phyloP scores from a whole-genome alignment of 1,140 invertebrate species.

The Trinorchestia longiramus region DNA sequence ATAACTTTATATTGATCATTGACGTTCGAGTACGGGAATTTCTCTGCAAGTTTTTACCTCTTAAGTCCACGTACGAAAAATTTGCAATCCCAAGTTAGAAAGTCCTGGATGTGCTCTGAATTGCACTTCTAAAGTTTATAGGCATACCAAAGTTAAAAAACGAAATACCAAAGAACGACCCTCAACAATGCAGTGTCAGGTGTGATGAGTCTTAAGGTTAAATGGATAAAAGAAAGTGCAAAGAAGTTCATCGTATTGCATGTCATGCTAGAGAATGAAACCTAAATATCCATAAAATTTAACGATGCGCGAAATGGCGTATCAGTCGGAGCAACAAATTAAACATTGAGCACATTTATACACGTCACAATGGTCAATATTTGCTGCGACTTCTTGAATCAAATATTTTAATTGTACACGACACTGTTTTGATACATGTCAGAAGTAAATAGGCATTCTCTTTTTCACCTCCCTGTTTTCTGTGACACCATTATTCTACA shows the following conservation, averaged over 20 bases:
- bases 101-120: background rate
- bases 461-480: too few relatives aligned
- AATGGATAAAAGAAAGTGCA: background rate
- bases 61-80: background rate
- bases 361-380: background rate
- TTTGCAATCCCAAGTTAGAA: background rate
- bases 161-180: background rate
- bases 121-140: background rate
- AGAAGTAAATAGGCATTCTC: too few relatives aligned
- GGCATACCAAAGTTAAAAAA: background rate
- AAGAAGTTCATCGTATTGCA: background rate
- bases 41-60: background rate
- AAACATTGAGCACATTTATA: background rate
- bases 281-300: background rate
- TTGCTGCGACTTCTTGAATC: background rate
- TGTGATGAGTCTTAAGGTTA: background rate
- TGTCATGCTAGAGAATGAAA: background rate
- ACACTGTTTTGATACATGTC: background rate
- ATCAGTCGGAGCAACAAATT: background rate
- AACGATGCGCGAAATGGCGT: background rate
- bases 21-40: background rate
- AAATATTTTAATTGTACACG: background rate
- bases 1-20: background rate
- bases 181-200: background rate
- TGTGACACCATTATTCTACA: too few relatives aligned